These are phyloP conservation scores for Panagrolaimus sp. DNA, from an alignment of 1,140 invertebrate species.

Conservation along the genomic window DNA sequence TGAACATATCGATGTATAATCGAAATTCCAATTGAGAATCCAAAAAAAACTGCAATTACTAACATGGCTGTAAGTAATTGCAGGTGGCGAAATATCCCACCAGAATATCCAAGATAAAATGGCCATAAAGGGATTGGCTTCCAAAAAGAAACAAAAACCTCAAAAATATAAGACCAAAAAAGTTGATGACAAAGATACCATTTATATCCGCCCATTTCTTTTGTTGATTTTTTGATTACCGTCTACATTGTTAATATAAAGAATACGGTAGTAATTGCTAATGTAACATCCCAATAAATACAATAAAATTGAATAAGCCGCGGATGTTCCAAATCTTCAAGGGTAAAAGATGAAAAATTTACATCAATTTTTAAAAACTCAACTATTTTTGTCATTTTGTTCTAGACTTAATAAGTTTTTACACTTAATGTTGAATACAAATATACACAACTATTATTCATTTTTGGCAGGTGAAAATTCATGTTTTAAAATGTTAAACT, in stretches of 20 bases:
- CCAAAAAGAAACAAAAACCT: slow-evolving; percentile 15
- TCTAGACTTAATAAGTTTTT: no score
- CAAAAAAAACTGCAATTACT: neutral
- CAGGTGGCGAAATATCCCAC: slow-evolving; percentile 9
- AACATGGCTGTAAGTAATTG: neutral
- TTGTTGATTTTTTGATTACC: neutral
- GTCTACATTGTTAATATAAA: neutral
- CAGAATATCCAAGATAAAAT: slow-evolving; percentile 19
- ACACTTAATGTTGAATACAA: no score
- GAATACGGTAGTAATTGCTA: neutral
- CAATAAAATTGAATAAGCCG: neutral
- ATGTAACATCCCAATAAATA: neutral
- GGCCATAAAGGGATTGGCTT: slow-evolving; percentile 17
- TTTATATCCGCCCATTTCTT: slow-evolving; percentile 11
- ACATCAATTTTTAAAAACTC: no score
- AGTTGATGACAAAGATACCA: slow-evolving; percentile 26
- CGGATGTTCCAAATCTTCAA: slow-evolving; percentile 2
- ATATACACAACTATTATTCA: no score
- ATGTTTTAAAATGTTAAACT: no score
- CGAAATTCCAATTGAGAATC: neutral
- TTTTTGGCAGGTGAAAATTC: no score
- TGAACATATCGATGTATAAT: slow-evolving; percentile 2
- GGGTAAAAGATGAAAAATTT: neutral
- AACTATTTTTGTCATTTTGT: no score
- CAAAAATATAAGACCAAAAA: slow-evolving; percentile 21